Evolutionary conservation across 2,888 invertebrate genomes (phyloP), one percentile per base, ranked within the genome.

Genomic region (Drosophila paranaensis): DNA sequence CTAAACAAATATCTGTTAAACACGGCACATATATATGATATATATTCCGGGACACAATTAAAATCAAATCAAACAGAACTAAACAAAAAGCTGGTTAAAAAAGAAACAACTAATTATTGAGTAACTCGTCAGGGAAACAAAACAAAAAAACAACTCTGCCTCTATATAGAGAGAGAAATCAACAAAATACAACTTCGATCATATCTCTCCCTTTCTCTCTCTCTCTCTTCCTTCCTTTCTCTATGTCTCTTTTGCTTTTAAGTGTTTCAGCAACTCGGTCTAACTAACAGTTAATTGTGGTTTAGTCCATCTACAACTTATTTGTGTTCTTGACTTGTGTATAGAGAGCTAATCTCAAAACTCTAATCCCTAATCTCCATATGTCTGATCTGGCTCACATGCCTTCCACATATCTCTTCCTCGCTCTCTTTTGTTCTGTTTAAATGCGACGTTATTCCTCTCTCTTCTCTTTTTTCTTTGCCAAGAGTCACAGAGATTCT

Each of bases 261-360:
- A 80, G 83, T 78, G 77, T 58, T 53, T 37, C 30, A 33, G 35
- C 13, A 33, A 33, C 69, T 84, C 87, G 87, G 87, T 79, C 87
- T 77, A 86, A 87, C 87, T 86, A 90, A 86, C 75, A 77, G 82
- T 77, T 88, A 86, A 81, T 80, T 68, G 71, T 78, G 76, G 81
- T 76, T 86, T 71, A 66, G 60, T 82, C 71, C 74, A 67, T 80
- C 78, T 88, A 85, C 78, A 71, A 64, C 54, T 62, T 57, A 65
- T 60, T 60, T 70, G 57, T 78, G 51, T 74, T 50, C n/a, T 25
- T 35, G 33, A 35, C 50, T 50, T 50, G 33, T 16, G 13, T 50
- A 35, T 13, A 35, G 20, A 50, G 35, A 35, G 11, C 50, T 50
- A 13, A 37, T 37, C 14, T 25, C 53, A 25, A 11, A 20, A 20